A percentile compares a stretch with the other conserved stretches of the same genome.
Evolutionary conservation across 2,797 vertebrate genomes (phyloP).

Genomic region (Danio jaintianensis): DNA sequence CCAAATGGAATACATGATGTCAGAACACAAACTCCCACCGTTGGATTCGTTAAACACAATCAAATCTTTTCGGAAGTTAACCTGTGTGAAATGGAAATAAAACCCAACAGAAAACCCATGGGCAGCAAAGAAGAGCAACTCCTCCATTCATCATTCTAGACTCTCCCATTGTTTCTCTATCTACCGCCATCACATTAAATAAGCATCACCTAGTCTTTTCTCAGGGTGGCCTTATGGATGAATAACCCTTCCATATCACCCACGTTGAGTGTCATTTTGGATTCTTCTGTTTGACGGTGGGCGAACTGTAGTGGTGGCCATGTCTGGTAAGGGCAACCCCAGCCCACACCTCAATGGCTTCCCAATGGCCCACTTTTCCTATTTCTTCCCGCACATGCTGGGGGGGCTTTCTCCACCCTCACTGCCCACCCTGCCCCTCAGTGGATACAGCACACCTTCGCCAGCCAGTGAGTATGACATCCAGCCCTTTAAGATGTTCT

Average conservation of each 20-base stretch:
- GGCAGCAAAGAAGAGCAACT: conserved; percentile 1
- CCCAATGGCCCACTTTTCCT: conserved; percentile 92
- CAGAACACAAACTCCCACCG: not conserved
- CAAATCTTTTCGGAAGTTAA: conserved; percentile 25
- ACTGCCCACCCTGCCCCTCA: conserved; percentile 88
- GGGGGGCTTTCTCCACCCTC: conserved; percentile 91
- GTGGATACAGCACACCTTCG: conserved; percentile 95
- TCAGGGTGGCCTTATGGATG: conserved; percentile 67
- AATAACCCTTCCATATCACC: conserved; percentile 64
- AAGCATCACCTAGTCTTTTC: conserved; percentile 26
- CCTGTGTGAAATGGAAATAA: not conserved
- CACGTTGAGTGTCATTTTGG: conserved; percentile 49
- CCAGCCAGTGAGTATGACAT: conserved; percentile 91
- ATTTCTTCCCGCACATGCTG: conserved; percentile 95
- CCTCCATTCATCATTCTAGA: conserved; percentile 48
- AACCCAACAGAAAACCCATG: not conserved
- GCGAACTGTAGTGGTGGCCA: conserved; percentile 72
- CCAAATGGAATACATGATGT: not conserved
- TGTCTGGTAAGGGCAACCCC: conserved; percentile 96
- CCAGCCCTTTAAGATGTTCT: not conserved
- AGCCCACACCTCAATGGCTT: conserved; percentile 91
- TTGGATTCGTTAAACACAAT: not conserved
- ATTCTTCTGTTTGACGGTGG: conserved; percentile 40
- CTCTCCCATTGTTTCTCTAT: conserved; percentile 13
- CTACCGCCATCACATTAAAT: not conserved